These are phyloP conservation scores for Teleogryllus occipitalis DNA, from an alignment of 1,140 invertebrate genomes.

Conservation along the genomic window DNA sequence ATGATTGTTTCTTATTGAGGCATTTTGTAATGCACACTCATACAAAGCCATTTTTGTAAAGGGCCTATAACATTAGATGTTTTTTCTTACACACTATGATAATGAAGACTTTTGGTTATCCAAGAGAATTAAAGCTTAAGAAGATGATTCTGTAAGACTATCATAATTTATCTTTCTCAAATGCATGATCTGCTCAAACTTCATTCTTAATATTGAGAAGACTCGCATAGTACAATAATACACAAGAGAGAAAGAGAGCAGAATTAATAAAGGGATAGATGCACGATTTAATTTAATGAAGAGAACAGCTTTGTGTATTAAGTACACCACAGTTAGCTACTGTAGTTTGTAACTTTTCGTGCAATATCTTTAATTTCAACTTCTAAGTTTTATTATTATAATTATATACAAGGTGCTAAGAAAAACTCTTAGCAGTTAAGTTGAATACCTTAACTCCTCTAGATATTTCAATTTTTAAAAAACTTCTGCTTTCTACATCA, in stretches of 20 bases:
- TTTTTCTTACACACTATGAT: slow-evolving; percentile 6
- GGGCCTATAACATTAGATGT: background rate
- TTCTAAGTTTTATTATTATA: background rate
- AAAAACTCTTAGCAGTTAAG: background rate
- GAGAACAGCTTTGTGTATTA: background rate
- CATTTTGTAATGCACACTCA: slow-evolving; percentile 4
- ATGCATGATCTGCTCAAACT: background rate
- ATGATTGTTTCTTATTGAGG: slow-evolving; percentile 5
- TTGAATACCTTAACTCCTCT: background rate
- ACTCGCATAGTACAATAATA: background rate
- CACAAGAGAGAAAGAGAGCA: background rate
- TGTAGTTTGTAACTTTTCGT: background rate
- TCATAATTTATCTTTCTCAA: background rate
- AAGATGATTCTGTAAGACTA: slow-evolving; percentile 13
- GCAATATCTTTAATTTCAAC: background rate
- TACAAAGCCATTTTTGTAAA: background rate
- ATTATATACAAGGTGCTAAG: background rate
- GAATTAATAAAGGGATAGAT: background rate
- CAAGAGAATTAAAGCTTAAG: slow-evolving; percentile 16
- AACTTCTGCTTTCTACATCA: slow-evolving; percentile 19
- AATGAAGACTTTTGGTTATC: slow-evolving; percentile 15
- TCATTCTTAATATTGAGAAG: background rate
- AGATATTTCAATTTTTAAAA: slow-evolving; percentile 6
- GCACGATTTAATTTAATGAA: background rate
- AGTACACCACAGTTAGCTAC: background rate